These are phyloP conservation scores for Casuarius casuarius DNA, from an alignment of 2,113 vertebrate genomes.

Conservation along the genomic window DNA sequence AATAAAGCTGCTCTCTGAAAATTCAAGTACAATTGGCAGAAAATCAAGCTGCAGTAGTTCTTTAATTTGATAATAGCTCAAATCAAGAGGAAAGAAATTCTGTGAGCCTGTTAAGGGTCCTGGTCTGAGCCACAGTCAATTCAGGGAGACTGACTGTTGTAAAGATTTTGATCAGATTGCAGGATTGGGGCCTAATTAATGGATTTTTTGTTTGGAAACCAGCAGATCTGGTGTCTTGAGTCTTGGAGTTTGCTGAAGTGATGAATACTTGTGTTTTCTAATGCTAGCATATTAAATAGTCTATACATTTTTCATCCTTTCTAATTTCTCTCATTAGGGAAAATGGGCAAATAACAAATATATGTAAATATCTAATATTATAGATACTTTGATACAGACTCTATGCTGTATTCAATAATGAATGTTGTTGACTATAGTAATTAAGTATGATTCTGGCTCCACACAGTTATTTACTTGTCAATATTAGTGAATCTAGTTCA, in stretches of 20 bases:
- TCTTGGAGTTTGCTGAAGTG: not conserved
- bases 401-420: not conserved
- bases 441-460: slow-evolving; percentile 12
- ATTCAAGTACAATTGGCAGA: not conserved
- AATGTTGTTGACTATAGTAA: slow-evolving; percentile 37
- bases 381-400: not conserved
- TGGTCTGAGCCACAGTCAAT: not conserved
- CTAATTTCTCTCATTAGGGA: not conserved
- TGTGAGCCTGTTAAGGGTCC: not conserved
- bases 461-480: slow-evolving; percentile 36
- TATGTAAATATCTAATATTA: not conserved
- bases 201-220: not conserved
- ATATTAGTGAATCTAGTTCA: slow-evolving; percentile 30
- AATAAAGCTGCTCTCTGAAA: not conserved
- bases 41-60: not conserved
- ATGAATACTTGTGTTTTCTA: not conserved
- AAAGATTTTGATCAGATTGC: not conserved
- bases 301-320: not conserved
- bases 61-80: slow-evolving; percentile 9
- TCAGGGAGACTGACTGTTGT: not conserved
- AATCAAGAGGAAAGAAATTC: not conserved
- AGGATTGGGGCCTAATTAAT: not conserved
- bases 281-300: not conserved
- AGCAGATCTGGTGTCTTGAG: not conserved
- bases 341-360: not conserved